Conservation (phyloP, 2,888 invertebrate species). For the Fragum sueziense region DNA sequence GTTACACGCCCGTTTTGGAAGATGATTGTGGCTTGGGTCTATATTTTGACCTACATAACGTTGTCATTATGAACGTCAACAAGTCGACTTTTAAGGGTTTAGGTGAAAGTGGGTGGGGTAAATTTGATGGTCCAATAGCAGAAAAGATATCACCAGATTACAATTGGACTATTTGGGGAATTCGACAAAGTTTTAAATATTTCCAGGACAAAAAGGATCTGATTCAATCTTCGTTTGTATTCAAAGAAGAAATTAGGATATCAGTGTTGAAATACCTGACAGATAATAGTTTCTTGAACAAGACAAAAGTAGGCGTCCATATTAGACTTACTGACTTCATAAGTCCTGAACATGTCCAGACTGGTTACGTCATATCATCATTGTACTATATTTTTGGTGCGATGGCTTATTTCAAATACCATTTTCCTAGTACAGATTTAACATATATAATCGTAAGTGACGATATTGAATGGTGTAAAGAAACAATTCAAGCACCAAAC, state of each 20-base stretch:
- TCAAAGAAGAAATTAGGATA: constrained; percentile 43
- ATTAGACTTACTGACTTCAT: constrained; percentile 65
- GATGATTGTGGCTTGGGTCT: background rate
- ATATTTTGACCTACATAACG: background rate
- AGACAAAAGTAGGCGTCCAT: constrained; percentile 53
- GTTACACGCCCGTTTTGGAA: background rate
- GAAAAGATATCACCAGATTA: background rate
- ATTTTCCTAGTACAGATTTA: constrained; percentile 29
- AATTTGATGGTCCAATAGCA: background rate
- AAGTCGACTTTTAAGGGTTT: background rate
- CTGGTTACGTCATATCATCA: constrained; percentile 66
- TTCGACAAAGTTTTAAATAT: constrained; percentile 71
- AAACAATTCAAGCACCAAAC: constrained; percentile 47
- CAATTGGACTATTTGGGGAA: constrained; percentile 65
- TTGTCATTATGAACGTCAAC: background rate
- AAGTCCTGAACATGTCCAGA: constrained; percentile 4
- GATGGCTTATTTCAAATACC: constrained; percentile 59
- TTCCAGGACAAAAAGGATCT: constrained; percentile 52
- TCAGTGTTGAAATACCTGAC: constrained; percentile 37
- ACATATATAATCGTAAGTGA: constrained; percentile 66
- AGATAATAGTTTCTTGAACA: background rate
- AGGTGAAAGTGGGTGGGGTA: background rate
- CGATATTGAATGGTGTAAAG: constrained; percentile 61
- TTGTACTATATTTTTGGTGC: constrained; percentile 56
- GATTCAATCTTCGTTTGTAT: constrained; percentile 58